Evolutionary conservation across 2,797 vertebrate genomes (phyloP).

Genomic region (Kryptopterus vitreolus): DNA sequence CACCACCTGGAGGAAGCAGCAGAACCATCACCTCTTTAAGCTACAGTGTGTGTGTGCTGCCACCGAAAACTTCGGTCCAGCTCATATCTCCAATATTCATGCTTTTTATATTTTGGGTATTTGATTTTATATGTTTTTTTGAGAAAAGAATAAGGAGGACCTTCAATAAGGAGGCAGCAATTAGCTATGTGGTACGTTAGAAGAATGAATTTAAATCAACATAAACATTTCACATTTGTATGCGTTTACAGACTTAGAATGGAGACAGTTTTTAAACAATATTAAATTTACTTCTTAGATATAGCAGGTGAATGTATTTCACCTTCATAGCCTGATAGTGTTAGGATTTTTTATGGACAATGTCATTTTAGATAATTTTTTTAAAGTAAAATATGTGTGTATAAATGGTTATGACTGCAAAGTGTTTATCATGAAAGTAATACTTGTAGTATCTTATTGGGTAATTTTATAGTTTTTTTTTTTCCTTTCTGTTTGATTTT

Average conservation of each 20-base stretch:
- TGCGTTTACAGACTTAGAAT: background rate
- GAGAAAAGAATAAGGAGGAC: background rate
- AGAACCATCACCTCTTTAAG: slow-evolving; percentile 29
- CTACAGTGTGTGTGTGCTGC: background rate
- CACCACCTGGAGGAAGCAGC: slow-evolving; percentile 67
- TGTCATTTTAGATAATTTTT: slow-evolving; percentile 31
- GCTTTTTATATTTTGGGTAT: no score
- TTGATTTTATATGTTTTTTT: no score
- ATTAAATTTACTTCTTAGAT: background rate
- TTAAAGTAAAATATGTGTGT: slow-evolving; percentile 24
- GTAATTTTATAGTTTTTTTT: slow-evolving; percentile 16
- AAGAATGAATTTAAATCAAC: background rate
- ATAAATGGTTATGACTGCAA: background rate
- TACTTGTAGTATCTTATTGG: slow-evolving; percentile 9
- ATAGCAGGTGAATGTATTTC: no score
- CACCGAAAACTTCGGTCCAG: background rate
- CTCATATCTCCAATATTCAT: background rate
- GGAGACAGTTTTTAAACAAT: background rate
- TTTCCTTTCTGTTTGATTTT: slow-evolving; percentile 25
- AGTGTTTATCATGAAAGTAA: slow-evolving; percentile 10
- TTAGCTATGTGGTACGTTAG: background rate
- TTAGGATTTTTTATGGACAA: background rate
- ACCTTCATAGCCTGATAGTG: background rate
- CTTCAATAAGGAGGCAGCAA: background rate
- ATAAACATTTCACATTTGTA: background rate